A percentile compares a stretch with the other conserved stretches of the same genome.
phyloP scores from a whole-genome alignment of 1,140 invertebrate genomes.

The Oreohelix idahoensis region DNA sequence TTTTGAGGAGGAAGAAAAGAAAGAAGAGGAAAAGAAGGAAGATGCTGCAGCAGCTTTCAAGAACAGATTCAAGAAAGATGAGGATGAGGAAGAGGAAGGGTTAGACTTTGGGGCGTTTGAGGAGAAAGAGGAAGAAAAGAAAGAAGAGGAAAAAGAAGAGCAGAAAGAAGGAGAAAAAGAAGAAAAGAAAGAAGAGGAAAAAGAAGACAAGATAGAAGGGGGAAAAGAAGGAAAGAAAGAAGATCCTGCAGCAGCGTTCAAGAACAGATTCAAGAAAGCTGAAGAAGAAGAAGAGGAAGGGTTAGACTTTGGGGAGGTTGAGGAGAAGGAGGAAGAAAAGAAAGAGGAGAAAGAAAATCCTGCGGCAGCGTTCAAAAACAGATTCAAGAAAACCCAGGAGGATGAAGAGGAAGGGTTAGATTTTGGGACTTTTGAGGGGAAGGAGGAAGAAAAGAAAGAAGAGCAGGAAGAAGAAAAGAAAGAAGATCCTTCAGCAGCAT shows the following conservation, averaged over 20 bases:
- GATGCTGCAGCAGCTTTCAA: conserved; percentile 37
- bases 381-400: conserved; percentile 40
- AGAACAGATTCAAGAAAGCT: conserved; percentile 42
- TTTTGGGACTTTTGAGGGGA: conserved; percentile 25
- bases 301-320: conserved; percentile 8
- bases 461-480: neutral
- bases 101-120: conserved; percentile 27
- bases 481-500: neutral
- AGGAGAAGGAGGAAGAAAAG: conserved; percentile 39
- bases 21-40: conserved; percentile 39
- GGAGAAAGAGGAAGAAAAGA: conserved; percentile 38
- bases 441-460: conserved; percentile 24
- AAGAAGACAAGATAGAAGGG: conserved; percentile 40
- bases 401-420: conserved; percentile 38
- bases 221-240: conserved; percentile 45
- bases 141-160: conserved; percentile 27
- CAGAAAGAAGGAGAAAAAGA: conserved; percentile 45
- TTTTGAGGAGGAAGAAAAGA: conserved; percentile 34
- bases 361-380: conserved; percentile 28
- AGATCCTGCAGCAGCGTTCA: conserved; percentile 25
- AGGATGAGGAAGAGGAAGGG: conserved; percentile 29
- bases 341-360: conserved; percentile 39
- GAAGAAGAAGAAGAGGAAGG: conserved; percentile 41
- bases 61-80: conserved; percentile 36
- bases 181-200: conserved; percentile 37